Evolutionary conservation across 2,113 vertebrate genomes (phyloP), one percentile per base, ranked within the genome.

Genomic region (Typhlomys cinereus): DNA sequence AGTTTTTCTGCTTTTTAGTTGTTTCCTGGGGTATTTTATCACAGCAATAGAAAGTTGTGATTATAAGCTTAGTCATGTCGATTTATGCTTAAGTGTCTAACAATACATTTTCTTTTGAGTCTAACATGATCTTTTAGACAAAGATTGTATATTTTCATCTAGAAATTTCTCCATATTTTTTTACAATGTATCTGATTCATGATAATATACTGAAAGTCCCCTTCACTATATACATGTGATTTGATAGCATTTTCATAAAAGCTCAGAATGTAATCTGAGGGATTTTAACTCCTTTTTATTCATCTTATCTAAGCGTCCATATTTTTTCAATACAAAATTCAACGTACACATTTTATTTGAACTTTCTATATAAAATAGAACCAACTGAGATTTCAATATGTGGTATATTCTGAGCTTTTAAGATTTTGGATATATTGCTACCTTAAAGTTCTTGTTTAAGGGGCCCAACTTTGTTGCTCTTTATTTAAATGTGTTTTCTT

Each of bases 291-390:
- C 21, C 1, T 78, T 85, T 88, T 93, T 74, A 57, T 57, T 15
- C 74, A 41, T 81, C 31, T 92, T 74, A 59, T 54, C 87, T 94
- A 90, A 95, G 87, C 84, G 46, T 87, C 3, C 84, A 3, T 91
- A 48, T 5, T 76, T 93, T 90, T 46, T 70, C 34, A 90, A 50
- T 83, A 82, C 1, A 80, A 61, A 73, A 74, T 92, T 87, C 52
- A 81, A 48, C 83, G 44, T 88, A 7, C 93, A 46, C 6, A 41
- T 83, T 89, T 92, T 89, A 94, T 94, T 92, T 95, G 29, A 18
- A 79, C 50, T 79, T 91, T 82, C 27, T 90, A 5, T 85, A 7
- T 95, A 79, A 78, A 89, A 46, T 20, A 85, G 62, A 91, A 64
- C 83, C 69, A 94, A 87, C 3, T 62, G 64, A 88, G 74, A 90